A percentile compares a stretch with the other conserved stretches of the same genome.
These are phyloP conservation scores for Barbus barbus DNA, from an alignment of 2,113 vertebrate species.

Conservation along the genomic window DNA sequence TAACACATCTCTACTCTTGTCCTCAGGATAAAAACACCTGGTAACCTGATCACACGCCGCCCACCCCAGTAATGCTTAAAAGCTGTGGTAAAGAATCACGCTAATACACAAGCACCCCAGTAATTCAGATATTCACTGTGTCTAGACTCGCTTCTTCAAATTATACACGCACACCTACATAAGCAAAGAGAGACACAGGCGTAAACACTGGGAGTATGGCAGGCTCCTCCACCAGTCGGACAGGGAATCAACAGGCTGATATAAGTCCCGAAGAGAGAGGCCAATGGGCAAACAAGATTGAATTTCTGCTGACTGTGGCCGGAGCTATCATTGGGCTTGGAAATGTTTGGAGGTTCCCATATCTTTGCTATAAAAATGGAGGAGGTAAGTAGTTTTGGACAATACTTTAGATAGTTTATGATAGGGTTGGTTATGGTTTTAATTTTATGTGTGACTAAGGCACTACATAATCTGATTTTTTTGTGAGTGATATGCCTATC, in stretches of 20 bases:
- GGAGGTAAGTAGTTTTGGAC: conserved; percentile 38
- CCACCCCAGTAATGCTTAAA: neutral
- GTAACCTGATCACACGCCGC: neutral
- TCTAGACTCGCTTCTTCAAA: too few species aligned
- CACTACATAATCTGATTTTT: neutral
- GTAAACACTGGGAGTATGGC: conserved; percentile 29
- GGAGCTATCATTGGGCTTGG: conserved; percentile 48
- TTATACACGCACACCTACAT: neutral
- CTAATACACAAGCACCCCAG: neutral
- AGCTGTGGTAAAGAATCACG: neutral
- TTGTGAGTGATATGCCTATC: too few species aligned
- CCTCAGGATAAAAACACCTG: conserved; percentile 6
- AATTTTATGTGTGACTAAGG: neutral
- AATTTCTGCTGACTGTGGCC: conserved; percentile 44
- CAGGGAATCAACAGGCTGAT: neutral
- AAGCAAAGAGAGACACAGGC: neutral
- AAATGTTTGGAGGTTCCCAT: conserved; percentile 53
- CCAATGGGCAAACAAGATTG: conserved; percentile 47
- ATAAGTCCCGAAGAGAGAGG: conserved; percentile 30
- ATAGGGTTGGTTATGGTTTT: neutral
- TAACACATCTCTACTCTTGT: neutral
- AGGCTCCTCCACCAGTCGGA: neutral
- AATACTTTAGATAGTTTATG: neutral
- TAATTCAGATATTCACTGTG: too few species aligned
- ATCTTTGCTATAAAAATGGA: conserved; percentile 54